Base-by-base conservation (phyloP, 1,140 invertebrate species). In the Forficula auricularia region DNA sequence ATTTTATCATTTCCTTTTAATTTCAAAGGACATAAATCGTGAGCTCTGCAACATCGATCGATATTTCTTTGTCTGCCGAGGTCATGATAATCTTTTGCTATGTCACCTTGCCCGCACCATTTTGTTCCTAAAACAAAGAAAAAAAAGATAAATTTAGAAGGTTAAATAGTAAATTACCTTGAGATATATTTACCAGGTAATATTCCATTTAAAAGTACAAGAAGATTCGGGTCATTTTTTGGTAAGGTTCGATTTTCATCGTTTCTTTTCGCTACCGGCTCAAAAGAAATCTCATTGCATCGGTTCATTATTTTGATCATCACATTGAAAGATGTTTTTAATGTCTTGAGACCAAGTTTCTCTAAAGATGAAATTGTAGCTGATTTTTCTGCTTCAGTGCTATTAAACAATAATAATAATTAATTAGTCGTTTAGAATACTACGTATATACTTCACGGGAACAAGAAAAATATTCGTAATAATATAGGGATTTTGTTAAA, bases 71-170 rank as follows among this genome's bases (percentile, higher is more conserved):
- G 72, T 0, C 65, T 59, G 16, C 85, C 85, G 36, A 89, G 64
- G 57, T 89, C 82, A 57, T 78, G 79, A 60, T 87, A 88, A 50
- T 72, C 71, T n/a, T 68, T 63, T 1, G 85, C 84, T 42, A 87
- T 74, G 55, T 88, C 83, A 1, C 83, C 83, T 0, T 78, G 75
- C 2, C 85, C 85, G 54, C 85, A 89, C 85, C 84, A 88, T 60
- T 87, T 87, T 33, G 83, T 88, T 33, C 83, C 83, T 88, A 51
- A 3, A 63, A 65, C 42, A 45, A 50, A 12, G 32, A 39, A 40
- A 34, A 38, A 46, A 42, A 48, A 27, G 4, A 27, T 27, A 4
- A 10, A 27, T 27, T 27, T 10, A 27, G 10, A 6, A 27, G 10
- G n/a, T n/a, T n/a, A n/a, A n/a, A n/a, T n/a, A n/a, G n/a, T n/a